These are phyloP conservation scores for Sinelater perroti DNA, from an alignment of 2,888 invertebrate genomes.

Conservation along the genomic window DNA sequence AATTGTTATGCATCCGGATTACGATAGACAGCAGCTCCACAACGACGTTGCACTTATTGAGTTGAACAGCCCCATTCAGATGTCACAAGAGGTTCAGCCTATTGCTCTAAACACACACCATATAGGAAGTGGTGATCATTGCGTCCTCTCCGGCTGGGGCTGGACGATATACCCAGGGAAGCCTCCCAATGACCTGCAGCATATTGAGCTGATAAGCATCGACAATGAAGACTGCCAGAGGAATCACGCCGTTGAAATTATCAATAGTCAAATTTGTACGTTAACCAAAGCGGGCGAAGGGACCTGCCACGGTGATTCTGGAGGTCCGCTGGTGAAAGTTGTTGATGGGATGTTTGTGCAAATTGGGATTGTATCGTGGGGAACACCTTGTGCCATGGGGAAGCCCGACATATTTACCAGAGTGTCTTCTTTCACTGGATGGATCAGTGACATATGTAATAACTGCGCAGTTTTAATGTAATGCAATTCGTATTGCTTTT, in stretches of 20 bases:
- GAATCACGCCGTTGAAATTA: not conserved
- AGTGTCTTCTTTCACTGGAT: constrained; percentile 17
- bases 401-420: constrained; percentile 35
- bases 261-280: constrained; percentile 8
- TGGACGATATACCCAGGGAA: constrained; percentile 64
- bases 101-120: constrained; percentile 51
- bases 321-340: constrained; percentile 62
- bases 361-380: constrained; percentile 36
- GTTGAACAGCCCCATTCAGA: constrained; percentile 32
- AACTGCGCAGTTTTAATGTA: no score
- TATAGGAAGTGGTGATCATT: constrained; percentile 54
- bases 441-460: constrained; percentile 26
- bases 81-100: constrained; percentile 33
- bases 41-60: constrained; percentile 44
- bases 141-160: constrained; percentile 64
- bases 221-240: constrained; percentile 55
- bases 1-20: constrained; percentile 42
- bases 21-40: constrained; percentile 20
- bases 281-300: constrained; percentile 64
- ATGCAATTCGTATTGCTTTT: no score
- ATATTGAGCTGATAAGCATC: constrained; percentile 63
- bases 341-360: constrained; percentile 7
- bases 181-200: constrained; percentile 65
- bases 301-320: constrained; percentile 65
- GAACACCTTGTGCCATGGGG: constrained; percentile 27